Base-by-base conservation (phyloP, 1,140 invertebrate genomes). In the Bombus haemorrhoidalis region DNA sequence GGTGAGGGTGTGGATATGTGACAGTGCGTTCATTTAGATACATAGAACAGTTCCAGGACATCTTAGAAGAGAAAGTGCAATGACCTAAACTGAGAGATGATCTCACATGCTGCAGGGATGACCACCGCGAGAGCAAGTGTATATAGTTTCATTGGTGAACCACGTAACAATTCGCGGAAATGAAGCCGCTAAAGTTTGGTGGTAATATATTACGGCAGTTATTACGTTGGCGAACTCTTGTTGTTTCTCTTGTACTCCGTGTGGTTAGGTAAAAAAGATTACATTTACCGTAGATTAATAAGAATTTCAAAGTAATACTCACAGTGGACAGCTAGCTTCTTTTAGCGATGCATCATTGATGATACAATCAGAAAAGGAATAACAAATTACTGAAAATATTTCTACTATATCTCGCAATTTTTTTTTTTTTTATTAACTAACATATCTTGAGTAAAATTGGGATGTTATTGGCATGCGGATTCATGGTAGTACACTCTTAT, bases 91-190 rank as follows among this genome's bases (percentile, higher is more conserved):
- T 47, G 15, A 25, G 69, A 80, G 77, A 85, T 85, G 69, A 81
- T 85, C 78, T 81, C 59, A 81, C 83, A 71, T 41, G 69, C 34
- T 68, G 37, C 6, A 81, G 10, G 83, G 69, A 79, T 80, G 77
- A 81, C 78, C 83, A 66, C 18, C 41, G 41, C n/a, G n/a, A 5
- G 25, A 47, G 62, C 43, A 41, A 41, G 57, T 41, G 59, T 43
- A 37, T n/a, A 47, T 37, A 32, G 66, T 79, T 84, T 43, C 47
- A 62, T 79, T 62, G 76, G 53, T 39, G 53, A 69, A 84, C 66
- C 66, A 47, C n/a, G 75, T 10, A 25, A 76, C 39, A 79, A 71
- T 84, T 84, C 76, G 43, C 83, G 83, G 83, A 84, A 84, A 84
- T 47, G 66, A 37, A 72, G 39, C 53, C 66, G 53, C 66, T 10